Evolutionary conservation across 2,113 vertebrate species (phyloP), one percentile per base, ranked within the genome.

Genomic region (Aythya baeri): DNA sequence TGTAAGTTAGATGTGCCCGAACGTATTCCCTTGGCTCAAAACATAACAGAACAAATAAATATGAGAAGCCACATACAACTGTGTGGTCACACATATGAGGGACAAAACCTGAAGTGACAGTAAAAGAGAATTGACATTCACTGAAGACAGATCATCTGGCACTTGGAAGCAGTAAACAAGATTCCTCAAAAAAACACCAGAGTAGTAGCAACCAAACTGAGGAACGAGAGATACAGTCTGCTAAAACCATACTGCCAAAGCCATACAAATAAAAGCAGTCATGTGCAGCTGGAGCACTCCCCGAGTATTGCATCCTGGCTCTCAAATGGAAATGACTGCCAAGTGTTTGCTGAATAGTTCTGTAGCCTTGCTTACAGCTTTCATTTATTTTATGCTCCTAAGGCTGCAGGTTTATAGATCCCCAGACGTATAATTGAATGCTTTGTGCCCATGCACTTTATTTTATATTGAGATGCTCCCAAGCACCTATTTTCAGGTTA

Each of bases 391-490:
- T 49, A n/a, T 80, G 41, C 18, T 91, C 34, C 62, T 76, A 15
- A 66, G 93, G 38, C 89, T 79, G 20, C 38, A 83, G n/a, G 62
- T 76, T 94, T 94, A 92, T 66, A 73, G 62, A 75, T 85, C 74
- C 38, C 62, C 49, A 85, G 58, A 21, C 6, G 1, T 36, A 91
- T 20, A 82, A 50, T 84, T 66, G 91, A 84, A 89, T 72, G 84
- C 5, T 79, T 70, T 79, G 38, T 93, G 71, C 84, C 78, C 41
- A 50, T 3, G 5, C 14, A 61, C 16, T 68, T 84, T 70, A 75
- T 86, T 93, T 89, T 82, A 57, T 66, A 27, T 73, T 82, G 87
- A 94, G 91, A 55, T 73, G n/a, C 63, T 92, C 74, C 67, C 74
- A 73, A 62, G 58, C 58, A 89, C 58, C 38, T 83, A 43, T 17